Evolutionary conservation across 2,797 vertebrate genomes (phyloP), one percentile per base, ranked within the genome.

Genomic region (Aldrovandia affinis): DNA sequence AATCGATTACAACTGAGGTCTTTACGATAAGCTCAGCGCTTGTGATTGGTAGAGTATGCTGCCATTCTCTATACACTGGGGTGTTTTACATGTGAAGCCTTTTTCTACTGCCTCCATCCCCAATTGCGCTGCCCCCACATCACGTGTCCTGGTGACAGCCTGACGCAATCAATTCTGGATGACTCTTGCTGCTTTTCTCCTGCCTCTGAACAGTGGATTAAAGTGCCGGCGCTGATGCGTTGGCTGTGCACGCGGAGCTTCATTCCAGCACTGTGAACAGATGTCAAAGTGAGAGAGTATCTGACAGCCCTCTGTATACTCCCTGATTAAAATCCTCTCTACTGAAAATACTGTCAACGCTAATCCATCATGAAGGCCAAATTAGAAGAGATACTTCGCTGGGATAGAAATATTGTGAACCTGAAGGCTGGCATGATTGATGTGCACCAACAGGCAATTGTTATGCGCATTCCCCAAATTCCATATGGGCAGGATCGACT

Each of bases 321-420:
- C 75, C 28, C 83, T 33, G 28, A 83, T 78, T 83, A 78, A 83
- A 83, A 47, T 20, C 75, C 57, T 57, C 78, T 55, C 78, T 59
- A 39, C 54, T 80, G 28, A 50, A 57, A 80, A 83, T 47, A 50
- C 75, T 33, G 75, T 54, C 55, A 83, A 59, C 28, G 39, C 30
- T 47, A 79, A 79, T 83, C 42, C 39, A 79, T 79, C 57, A 59
- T 25, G 55, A 65, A n/a, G 42, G 83, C 75, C 55, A 78, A 83
- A 83, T 59, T 78, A 50, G 83, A 63, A 65, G 42, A 61, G 9
- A 63, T 12, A 57, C 59, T 55, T 78, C 50, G 28, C 55, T 3
- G 54, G 73, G 55, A 54, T 57, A 30, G 18, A 54, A 55, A 44
- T 61, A 63, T 52, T 30, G 42, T 42, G 39, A 78, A 47, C 75